Conservation (phyloP, 1,140 invertebrate genomes). For the Calliphora vicina region DNA sequence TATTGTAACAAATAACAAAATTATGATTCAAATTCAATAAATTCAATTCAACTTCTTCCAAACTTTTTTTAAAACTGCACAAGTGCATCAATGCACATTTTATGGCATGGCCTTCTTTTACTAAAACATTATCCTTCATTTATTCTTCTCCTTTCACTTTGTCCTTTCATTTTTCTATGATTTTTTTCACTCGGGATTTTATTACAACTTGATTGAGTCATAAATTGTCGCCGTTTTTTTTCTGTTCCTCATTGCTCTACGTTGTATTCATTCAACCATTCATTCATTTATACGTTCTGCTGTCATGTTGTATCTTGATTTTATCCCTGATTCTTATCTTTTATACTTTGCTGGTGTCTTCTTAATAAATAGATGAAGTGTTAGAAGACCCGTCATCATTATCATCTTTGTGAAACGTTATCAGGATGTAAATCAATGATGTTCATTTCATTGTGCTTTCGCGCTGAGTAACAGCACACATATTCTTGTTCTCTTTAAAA, state of each 20-base stretch:
- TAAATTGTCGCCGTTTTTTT: background rate
- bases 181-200: background rate
- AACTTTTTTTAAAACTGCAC: too few relatives aligned
- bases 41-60: too few relatives aligned
- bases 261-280: background rate
- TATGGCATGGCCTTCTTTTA: background rate
- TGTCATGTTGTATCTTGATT: background rate
- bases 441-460: too few relatives aligned
- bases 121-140: background rate
- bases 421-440: too few relatives aligned
- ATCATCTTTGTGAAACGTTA: background rate
- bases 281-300: background rate
- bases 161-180: background rate
- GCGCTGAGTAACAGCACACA: too few relatives aligned
- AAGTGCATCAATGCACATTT: too few relatives aligned
- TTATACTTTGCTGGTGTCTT: background rate
- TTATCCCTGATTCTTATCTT: background rate
- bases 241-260: background rate
- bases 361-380: slow-evolving; percentile 12
- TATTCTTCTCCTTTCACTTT: background rate
- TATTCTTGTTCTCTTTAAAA: too few relatives aligned
- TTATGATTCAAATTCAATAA: too few relatives aligned
- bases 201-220: slow-evolving; percentile 8
- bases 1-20: too few relatives aligned
- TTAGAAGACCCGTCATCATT: background rate